phyloP scores from a whole-genome alignment of 2,888 invertebrate genomes.

The Thalpophila matura region DNA sequence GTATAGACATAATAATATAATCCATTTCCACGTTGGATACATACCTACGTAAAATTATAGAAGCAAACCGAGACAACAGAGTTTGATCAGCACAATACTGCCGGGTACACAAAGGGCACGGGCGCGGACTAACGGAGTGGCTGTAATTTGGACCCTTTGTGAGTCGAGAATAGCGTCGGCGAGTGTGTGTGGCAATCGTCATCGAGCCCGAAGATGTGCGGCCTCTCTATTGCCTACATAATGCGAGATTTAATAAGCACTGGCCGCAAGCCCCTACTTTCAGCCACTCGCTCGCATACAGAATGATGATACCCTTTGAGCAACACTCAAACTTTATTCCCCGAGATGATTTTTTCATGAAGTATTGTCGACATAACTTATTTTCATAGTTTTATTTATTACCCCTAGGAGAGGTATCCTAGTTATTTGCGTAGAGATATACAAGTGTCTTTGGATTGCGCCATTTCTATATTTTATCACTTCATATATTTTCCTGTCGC shows the following conservation, averaged over 20 bases:
- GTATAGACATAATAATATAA: too few relatives aligned
- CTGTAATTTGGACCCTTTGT: conserved; percentile 81
- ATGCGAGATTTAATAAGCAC: conserved; percentile 76
- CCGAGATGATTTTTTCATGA: conserved; percentile 72
- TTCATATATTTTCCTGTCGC: conserved; percentile 55
- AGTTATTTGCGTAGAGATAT: conserved; percentile 54
- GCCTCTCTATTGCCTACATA: conserved; percentile 66
- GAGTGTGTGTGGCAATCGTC: conserved; percentile 68
- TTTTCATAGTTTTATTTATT: conserved; percentile 74
- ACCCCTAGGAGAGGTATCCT: conserved; percentile 49
- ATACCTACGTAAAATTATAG: conserved; percentile 53
- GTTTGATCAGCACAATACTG: conserved; percentile 73
- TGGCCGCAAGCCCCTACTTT: conserved; percentile 52
- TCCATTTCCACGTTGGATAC: conserved; percentile 17
- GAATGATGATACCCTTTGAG: conserved; percentile 76
- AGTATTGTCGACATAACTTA: conserved; percentile 76
- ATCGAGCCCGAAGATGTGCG: conserved; percentile 62
- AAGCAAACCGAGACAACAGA: conserved; percentile 68
- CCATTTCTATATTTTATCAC: conserved; percentile 61
- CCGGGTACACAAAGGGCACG: conserved; percentile 72
- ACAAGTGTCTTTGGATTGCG: conserved; percentile 54
- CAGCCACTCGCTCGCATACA: conserved; percentile 36
- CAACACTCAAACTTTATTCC: conserved; percentile 70
- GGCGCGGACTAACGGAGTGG: conserved; percentile 69
- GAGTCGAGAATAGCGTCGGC: conserved; percentile 57